Base-by-base conservation (phyloP, 2,113 vertebrate species). In the Perognathus longimembris region DNA sequence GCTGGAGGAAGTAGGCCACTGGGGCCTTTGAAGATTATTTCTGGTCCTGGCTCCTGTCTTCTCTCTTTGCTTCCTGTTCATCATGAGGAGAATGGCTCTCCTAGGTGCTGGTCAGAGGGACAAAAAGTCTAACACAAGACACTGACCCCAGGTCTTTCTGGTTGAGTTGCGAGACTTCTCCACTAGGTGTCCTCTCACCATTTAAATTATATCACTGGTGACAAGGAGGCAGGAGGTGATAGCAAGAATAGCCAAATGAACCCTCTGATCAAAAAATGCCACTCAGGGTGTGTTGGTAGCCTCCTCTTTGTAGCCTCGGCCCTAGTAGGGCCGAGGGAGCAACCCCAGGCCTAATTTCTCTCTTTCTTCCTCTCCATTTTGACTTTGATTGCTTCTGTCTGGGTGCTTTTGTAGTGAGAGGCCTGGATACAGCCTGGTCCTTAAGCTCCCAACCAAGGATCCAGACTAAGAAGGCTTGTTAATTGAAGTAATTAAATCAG, bases 401-500 rank as follows among this genome's bases (percentile, higher is more conserved):
- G 85, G 73, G 30, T 86, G 6, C 50, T 90, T 70, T 74, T 80
- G 59, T 30, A 45, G 32, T 36, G 38, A 67, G 69, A 34, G 34
- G 66, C 38, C n/a, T 67, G 83, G 80, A 80, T 28, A 78, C 42
- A 30, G 70, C 69, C 81, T 77, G 92, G 83, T 76, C 95, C 91
- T 95, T 67, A 50, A 91, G 95, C 91, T 85, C 50, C 50, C 14
- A 54, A 15, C 50, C 50, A 54, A 54, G 50, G 50, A 54, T 54
- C 50, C 50, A 54, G 50, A 54, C 50, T 54, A 74, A 95, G 96
- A 97, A 95, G 85, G 85, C 95, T 96, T 24, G 34, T 92, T 97
- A 97, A 96, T 90, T 95, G 95, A 96, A 97, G 97, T 97, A 96
- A 96, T 97, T 97, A 97, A 96, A 94, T 92, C 96, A 96, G 96